These are phyloP conservation scores for Mormyrus iriodes DNA, from an alignment of 2,113 vertebrate genomes.

Conservation along the genomic window DNA sequence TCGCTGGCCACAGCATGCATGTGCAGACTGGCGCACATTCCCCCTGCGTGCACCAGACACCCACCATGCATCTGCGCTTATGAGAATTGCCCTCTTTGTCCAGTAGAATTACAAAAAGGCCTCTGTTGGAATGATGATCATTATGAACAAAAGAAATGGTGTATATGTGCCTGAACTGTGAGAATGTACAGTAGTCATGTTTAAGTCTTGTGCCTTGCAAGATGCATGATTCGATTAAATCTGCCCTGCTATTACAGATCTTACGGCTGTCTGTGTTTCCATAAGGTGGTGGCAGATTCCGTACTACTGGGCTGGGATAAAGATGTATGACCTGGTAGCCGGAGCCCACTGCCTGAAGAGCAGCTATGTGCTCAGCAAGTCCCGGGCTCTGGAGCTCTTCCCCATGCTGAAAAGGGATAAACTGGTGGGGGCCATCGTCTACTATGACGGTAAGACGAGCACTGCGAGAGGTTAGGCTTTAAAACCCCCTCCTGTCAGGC, in stretches of 20 bases:
- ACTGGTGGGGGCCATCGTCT: constrained; percentile 95
- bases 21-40: background rate
- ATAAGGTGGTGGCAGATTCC: constrained; percentile 96
- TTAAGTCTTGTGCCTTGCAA: background rate
- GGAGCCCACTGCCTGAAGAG: constrained; percentile 86
- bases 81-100: background rate
- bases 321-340: constrained; percentile 90
- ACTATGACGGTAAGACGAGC: constrained; percentile 78
- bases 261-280: background rate
- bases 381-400: constrained; percentile 83
- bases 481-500: background rate
- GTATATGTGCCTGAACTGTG: background rate
- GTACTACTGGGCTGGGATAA: constrained; percentile 95
- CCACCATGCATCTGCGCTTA: background rate
- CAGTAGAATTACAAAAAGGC: background rate
- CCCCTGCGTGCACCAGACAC: background rate
- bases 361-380: constrained; percentile 89
- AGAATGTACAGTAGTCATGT: background rate
- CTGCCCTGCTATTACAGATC: background rate
- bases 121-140: background rate
- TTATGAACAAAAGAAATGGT: background rate
- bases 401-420: constrained; percentile 92
- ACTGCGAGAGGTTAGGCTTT: background rate
- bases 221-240: background rate
- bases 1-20: background rate